Conservation (phyloP, 1,140 invertebrate species). For the Zaprionus africanus region DNA sequence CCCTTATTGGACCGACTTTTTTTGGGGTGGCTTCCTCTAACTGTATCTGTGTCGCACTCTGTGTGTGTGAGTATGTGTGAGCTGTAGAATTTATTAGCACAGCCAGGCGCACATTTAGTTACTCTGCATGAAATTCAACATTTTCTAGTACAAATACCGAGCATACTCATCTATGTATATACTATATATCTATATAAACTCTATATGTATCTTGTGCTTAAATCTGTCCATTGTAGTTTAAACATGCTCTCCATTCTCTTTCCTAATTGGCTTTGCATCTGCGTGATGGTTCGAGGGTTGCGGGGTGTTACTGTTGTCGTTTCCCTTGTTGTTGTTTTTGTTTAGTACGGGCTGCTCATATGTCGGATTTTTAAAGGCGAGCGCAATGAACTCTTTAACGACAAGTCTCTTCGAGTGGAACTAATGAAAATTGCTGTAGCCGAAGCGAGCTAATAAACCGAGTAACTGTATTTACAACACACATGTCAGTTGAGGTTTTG, state of each 20-base stretch:
- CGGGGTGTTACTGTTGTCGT: background rate
- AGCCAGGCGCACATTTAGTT: conserved; percentile 33
- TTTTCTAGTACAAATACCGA: conserved; percentile 14
- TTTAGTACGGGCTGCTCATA: conserved; percentile 23
- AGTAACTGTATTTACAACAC: conserved; percentile 22
- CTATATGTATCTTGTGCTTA: background rate
- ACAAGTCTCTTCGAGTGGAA: conserved; percentile 40
- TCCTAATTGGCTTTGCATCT: conserved; percentile 47
- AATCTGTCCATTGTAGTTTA: background rate
- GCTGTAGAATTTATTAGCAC: conserved; percentile 39
- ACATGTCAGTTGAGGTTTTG: conserved; percentile 9
- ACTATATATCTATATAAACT: background rate
- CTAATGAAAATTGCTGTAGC: conserved; percentile 46
- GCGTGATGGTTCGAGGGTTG: conserved; percentile 15
- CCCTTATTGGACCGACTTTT: conserved; percentile 45
- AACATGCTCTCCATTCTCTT: background rate
- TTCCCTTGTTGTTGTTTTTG: background rate
- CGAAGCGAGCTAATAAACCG: conserved; percentile 23
- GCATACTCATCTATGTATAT: background rate
- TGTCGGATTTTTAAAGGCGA: conserved; percentile 37
- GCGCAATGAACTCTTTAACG: conserved; percentile 41
- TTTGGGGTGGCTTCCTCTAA: conserved; percentile 61
- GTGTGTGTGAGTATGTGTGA: conserved; percentile 14
- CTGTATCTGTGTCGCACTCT: conserved; percentile 1
- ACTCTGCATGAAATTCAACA: conserved; percentile 47